Base-by-base conservation (phyloP, 2,113 vertebrate genomes). In the Catharus minimus region DNA sequence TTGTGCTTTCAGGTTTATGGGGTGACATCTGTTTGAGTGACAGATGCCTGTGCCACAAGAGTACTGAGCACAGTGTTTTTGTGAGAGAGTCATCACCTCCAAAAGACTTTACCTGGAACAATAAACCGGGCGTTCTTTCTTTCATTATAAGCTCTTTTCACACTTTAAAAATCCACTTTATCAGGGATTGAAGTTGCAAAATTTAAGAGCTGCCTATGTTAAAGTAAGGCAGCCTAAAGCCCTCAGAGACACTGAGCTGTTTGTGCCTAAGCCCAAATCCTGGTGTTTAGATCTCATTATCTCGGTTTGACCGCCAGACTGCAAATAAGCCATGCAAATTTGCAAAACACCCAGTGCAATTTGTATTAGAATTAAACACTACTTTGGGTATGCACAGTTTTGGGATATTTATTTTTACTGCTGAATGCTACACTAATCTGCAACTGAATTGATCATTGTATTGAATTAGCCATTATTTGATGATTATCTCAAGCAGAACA, bases 11-110 rank as follows among this genome's bases (percentile, higher is more conserved):
- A 12, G 33, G 32, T 92, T 95, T 91, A 91, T 62, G 80, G 28
- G 64, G 46, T 87, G 87, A 88, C 89, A 95, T 91, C 89, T 94
- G 82, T 55, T 94, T 95, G 94, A 95, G 67, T 92, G 95, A 93
- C 94, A 96, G 92, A 92, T 72, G 89, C 43, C 77, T 75, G 38
- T 68, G 86, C 81, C 86, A 78, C 71, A 36, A 43, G 74, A 82
- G 74, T n/a, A 74, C 73, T 58, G 55, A 75, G 43, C 53, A 78
- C 47, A 79, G 43, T 68, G 47, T 88, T 94, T 95, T 82, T 7
- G 0, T 82, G 76, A 75, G 60, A 64, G 26, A 89, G 58, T 41
- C 50, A 95, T 94, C 74, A 80, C 82, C 57, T 84, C 82, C 44
- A 71, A 80, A 95, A 84, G 78, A 78, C 84, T 96, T 72, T 43